These are phyloP conservation scores for Leuciscus waleckii DNA, from an alignment of 2,797 vertebrate genomes.

Conservation along the genomic window DNA sequence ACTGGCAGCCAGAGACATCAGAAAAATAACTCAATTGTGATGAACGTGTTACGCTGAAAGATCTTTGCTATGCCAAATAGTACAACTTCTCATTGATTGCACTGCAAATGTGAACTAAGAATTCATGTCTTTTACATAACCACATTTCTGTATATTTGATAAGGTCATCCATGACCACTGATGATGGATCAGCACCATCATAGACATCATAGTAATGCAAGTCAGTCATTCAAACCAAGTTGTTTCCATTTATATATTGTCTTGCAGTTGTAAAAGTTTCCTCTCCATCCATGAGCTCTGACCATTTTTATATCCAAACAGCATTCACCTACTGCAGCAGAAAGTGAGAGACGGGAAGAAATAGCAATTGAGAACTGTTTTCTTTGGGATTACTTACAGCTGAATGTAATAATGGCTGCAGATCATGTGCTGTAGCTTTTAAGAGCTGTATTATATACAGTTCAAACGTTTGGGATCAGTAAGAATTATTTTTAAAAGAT, in stretches of 20 bases:
- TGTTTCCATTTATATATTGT: conserved; percentile 61
- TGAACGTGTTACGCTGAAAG: neutral
- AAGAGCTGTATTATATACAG: too few species aligned
- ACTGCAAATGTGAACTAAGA: neutral
- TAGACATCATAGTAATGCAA: conserved; percentile 38
- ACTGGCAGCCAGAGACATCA: neutral
- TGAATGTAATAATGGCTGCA: neutral
- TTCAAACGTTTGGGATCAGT: too few species aligned
- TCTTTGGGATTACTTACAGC: neutral
- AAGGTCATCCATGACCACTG: conserved; percentile 16
- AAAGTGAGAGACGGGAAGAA: conserved; percentile 55
- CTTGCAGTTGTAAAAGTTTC: conserved; percentile 64
- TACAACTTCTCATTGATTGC: neutral
- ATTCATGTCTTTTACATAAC: neutral
- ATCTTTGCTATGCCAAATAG: neutral
- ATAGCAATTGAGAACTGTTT: conserved; percentile 36
- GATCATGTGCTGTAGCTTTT: neutral
- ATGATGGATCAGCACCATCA: conserved; percentile 20
- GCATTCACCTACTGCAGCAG: conserved; percentile 53
- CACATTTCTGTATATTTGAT: neutral
- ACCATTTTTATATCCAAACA: conserved; percentile 72
- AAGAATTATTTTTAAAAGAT: too few species aligned
- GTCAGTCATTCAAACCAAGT: conserved; percentile 50
- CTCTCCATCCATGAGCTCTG: conserved; percentile 60
- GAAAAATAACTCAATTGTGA: neutral